Percentiles rank a stretch among this genome's conserved stretches.
Conservation (phyloP, 2,113 vertebrate species). For the Synchiropus splendidus region DNA sequence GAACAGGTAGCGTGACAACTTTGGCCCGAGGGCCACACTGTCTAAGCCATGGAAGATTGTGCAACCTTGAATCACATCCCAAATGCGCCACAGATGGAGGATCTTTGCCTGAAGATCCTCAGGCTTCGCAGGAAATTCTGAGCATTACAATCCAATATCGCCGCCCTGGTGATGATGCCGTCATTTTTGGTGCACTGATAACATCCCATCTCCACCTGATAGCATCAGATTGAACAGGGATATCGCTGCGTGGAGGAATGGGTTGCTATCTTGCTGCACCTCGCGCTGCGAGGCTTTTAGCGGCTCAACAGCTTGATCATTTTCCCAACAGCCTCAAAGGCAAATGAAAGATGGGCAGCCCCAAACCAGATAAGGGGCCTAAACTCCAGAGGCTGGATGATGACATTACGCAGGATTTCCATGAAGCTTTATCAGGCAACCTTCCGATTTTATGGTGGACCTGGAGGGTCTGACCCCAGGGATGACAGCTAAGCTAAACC, state of each 20-base stretch:
- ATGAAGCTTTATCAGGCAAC: conserved; percentile 24
- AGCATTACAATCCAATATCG: conserved; percentile 52
- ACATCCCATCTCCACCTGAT: conserved; percentile 47
- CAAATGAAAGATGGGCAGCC: conserved; percentile 22
- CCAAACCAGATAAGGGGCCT: conserved; percentile 21
- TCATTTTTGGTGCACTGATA: conserved; percentile 45
- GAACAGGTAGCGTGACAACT: conserved; percentile 47
- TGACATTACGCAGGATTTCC: conserved; percentile 16
- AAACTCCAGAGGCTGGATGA: conserved; percentile 3
- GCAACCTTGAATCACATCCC: conserved; percentile 35
- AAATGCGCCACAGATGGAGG: conserved; percentile 42
- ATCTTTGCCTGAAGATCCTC: conserved; percentile 34
- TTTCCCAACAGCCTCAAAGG: conserved; percentile 18
- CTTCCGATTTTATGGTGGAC: conserved; percentile 24
- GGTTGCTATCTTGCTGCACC: conserved; percentile 26
- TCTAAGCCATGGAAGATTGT: conserved; percentile 17
- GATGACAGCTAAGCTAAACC: no score
- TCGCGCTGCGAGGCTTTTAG: conserved; percentile 20
- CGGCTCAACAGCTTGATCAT: conserved; percentile 17
- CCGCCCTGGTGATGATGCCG: conserved; percentile 38
- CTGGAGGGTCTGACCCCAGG: neutral
- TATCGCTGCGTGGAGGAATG: conserved; percentile 28
- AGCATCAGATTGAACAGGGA: conserved; percentile 44
- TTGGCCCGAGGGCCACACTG: conserved; percentile 27
- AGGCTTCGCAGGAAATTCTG: conserved; percentile 13